Conservation (phyloP, 2,797 vertebrate species). For the Dendrocincla fuliginosa region DNA sequence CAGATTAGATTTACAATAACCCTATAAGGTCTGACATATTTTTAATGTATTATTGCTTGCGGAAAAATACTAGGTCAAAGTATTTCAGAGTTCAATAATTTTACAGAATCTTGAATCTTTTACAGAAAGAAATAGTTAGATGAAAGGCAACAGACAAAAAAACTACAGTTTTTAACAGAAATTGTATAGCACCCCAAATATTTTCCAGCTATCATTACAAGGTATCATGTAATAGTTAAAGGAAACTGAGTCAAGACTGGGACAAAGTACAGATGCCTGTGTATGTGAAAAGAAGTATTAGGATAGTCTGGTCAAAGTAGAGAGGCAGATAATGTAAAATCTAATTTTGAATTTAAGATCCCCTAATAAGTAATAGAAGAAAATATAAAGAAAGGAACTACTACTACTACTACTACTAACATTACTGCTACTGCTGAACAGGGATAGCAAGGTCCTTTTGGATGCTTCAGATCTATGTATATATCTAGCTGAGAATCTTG, state of each 20-base stretch:
- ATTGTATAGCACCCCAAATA: neutral
- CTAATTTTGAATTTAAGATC: neutral
- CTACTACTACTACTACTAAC: neutral
- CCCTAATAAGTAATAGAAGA: neutral
- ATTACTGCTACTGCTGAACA: neutral
- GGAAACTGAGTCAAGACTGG: neutral
- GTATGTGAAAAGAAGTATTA: neutral
- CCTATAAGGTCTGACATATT: neutral
- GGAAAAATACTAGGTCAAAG: neutral
- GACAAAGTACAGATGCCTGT: neutral
- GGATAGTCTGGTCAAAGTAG: neutral
- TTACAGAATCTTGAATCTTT: neutral
- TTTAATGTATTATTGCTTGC: neutral
- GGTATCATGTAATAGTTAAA: neutral
- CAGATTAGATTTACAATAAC: neutral
- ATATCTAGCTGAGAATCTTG: neutral
- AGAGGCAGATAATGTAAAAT: neutral
- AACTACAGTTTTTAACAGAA: neutral
- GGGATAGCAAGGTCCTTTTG: neutral
- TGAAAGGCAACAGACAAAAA: neutral
- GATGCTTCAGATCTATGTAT: neutral
- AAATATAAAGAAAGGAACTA: neutral
- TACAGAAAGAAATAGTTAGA: neutral
- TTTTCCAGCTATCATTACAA: neutral
- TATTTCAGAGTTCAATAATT: neutral